Evolutionary conservation across 2,797 vertebrate species (phyloP).

Genomic region (Lerista edwardsae): DNA sequence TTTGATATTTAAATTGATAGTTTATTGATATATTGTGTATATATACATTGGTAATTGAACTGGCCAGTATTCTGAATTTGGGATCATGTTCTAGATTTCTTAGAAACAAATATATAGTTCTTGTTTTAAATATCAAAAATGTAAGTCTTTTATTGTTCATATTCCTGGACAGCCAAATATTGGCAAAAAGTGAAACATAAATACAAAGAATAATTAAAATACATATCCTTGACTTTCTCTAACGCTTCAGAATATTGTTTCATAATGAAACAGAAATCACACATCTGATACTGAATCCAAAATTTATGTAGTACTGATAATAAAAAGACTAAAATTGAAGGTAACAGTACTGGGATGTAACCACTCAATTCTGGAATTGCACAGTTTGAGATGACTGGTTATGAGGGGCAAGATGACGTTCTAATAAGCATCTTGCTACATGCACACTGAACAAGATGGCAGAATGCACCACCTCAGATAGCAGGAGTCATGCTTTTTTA

Average conservation of each 20-base stretch:
- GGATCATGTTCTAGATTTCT: constrained; percentile 44
- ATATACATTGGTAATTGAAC: constrained; percentile 22
- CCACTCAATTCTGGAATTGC: too few relatives aligned
- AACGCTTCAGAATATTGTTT: constrained; percentile 5
- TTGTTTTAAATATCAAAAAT: constrained; percentile 11
- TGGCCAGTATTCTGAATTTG: constrained; percentile 44
- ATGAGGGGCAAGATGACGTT: too few relatives aligned
- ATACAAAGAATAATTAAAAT: constrained; percentile 41
- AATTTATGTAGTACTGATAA: neutral
- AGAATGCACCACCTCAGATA: too few relatives aligned
- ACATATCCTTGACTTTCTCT: neutral
- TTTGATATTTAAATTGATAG: constrained; percentile 88
- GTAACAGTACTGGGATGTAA: too few relatives aligned
- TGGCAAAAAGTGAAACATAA: constrained; percentile 88
- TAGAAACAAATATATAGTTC: neutral
- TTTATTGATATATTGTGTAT: constrained; percentile 5
- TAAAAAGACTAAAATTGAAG: too few relatives aligned
- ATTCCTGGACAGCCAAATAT: constrained; percentile 79
- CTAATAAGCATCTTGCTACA: too few relatives aligned
- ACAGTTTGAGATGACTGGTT: too few relatives aligned
- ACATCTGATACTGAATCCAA: neutral
- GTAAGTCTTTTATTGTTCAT: constrained; percentile 80
- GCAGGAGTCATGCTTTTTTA: too few relatives aligned
- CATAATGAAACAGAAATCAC: neutral
- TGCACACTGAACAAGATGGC: too few relatives aligned